phyloP scores from a whole-genome alignment of 2,888 invertebrate species.

The Conops quadrifasciatus region DNA sequence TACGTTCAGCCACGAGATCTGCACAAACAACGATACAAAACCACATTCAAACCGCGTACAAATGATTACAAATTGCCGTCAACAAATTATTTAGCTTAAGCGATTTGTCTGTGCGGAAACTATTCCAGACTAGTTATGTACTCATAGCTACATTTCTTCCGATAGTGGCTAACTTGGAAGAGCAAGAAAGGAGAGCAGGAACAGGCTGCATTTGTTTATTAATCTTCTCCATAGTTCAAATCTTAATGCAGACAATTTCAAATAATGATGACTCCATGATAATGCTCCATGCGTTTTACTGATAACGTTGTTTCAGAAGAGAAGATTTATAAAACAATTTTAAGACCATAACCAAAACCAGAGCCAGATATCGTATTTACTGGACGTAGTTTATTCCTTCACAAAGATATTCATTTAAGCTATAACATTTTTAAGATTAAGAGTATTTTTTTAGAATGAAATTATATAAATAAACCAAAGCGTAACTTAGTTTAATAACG shows the following conservation, averaged over 20 bases:
- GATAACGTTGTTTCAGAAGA: not conserved
- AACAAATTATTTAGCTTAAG: constrained; percentile 59
- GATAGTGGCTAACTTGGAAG: too few species aligned
- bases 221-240: not conserved
- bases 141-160: too few species aligned
- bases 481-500: not conserved
- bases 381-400: not conserved
- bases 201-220: too few species aligned
- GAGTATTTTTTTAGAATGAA: not conserved
- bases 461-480: constrained; percentile 28
- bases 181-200: too few species aligned
- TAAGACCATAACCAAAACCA: too few species aligned
- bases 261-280: not conserved
- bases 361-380: too few species aligned
- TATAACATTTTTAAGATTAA: too few species aligned
- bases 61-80: constrained; percentile 59
- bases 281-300: too few species aligned
- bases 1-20: constrained; percentile 62
- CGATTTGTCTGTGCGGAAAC: too few species aligned
- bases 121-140: too few species aligned
- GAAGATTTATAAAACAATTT: too few species aligned
- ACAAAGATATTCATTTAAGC: too few species aligned
- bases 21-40: constrained; percentile 58
- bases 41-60: constrained; percentile 59
- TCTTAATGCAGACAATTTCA: not conserved